phyloP scores from a whole-genome alignment of 2,113 vertebrate species.

The Cisticola juncidis region DNA sequence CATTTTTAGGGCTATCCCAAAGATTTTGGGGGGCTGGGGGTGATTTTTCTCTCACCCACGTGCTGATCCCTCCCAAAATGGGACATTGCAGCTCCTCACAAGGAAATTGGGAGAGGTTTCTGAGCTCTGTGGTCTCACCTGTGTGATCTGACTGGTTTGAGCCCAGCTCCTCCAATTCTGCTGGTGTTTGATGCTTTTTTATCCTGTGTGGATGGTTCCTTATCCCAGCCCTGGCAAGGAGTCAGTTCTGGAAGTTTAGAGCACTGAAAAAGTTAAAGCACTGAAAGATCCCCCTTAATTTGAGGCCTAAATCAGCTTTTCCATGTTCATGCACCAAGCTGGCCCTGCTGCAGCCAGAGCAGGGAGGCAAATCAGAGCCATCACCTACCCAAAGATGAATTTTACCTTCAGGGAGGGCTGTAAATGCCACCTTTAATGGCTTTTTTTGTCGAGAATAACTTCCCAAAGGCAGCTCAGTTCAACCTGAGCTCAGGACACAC shows the following conservation, averaged over 20 bases:
- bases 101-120: neutral
- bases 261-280: neutral
- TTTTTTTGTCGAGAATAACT: neutral
- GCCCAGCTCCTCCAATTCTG: neutral
- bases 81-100: neutral
- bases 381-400: neutral
- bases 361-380: neutral
- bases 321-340: fast-evolving
- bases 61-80: neutral
- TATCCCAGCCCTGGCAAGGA: neutral
- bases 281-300: neutral
- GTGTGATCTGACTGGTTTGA: neutral
- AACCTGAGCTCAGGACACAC: fast-evolving
- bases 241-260: neutral
- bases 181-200: neutral
- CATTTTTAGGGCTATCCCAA: neutral
- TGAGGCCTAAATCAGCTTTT: neutral
- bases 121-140: neutral
- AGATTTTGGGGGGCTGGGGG: neutral
- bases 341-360: neutral
- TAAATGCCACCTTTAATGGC: neutral
- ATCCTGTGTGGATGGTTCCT: neutral
- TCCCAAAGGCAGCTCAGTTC: neutral
- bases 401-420: neutral
- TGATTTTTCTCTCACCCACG: neutral